Base-by-base conservation (phyloP, 2,113 vertebrate genomes). In the Indicator indicator region DNA sequence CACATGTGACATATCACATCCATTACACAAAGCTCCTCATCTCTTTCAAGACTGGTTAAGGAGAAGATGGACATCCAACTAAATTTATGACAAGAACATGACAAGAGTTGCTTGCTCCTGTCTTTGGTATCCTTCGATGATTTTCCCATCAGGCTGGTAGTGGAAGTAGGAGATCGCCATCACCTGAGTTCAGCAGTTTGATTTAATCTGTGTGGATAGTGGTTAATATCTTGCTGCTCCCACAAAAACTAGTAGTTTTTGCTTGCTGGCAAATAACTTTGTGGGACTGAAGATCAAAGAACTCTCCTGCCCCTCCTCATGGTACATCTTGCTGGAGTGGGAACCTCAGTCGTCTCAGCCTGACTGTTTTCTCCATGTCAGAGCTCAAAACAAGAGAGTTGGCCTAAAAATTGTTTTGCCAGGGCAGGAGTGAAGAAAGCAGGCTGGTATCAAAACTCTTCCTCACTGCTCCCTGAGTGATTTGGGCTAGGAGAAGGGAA, bases 401-500 rank as follows among this genome's bases (percentile, higher is more conserved):
- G 88, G 68, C 44, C 48, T 71, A 69, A 86, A 88, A 56, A 76
- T 81, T 55, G 56, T 72, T 68, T 78, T 75, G 59, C 77, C 71
- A 70, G 68, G 55, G 60, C 33, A 87, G 75, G 56, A 88, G 58
- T 93, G 86, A 87, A 87, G 71, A 78, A 96, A 95, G 58, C 38
- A 63, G 84, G 20, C 65, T 93, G 89, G 4, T 93, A 93, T 88
- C 69, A 86, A 86, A 94, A 46, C 69, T 40, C 36, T 76, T 60
- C 32, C 80, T 90, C 64, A 38, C 58, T 64, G 33, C 73, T 91
- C 77, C 59, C 36, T 56, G 56, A 72, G 73, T 75, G 74, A 80
- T 90, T 67, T 83, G 88, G 91, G 68, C 68, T 36, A 20, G 32
- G 88, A 94, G 89, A 74, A 94, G 83, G 83, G 88, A 92, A 93